Evolutionary conservation across 2,113 vertebrate genomes (phyloP), one percentile per base, ranked within the genome.

Genomic region (Pavo muticus): DNA sequence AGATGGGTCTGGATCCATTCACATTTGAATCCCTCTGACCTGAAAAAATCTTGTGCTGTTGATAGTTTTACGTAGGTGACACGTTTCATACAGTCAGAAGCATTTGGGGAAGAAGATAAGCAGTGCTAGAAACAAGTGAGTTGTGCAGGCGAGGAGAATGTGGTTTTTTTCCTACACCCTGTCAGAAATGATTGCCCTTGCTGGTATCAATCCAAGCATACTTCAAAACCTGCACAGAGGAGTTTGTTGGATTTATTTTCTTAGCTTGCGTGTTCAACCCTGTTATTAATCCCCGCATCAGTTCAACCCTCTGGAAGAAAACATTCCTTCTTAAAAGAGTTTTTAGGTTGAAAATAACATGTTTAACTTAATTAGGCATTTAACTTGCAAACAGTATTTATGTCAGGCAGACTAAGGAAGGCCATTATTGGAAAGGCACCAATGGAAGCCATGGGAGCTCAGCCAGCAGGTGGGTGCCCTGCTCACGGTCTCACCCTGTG

Each of bases 351-450:
- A 93, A 97, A 98, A 97, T 91, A 96, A 97, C 52, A 97, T 94
- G 96, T 95, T 93, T 97, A 97, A 97, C 98, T 98, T 97, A 95
- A 86, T 95, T 89, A 96, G 97, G 97, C 82, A 74, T 88, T 97
- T 93, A 97, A 96, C 96, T 96, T 67, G 87, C 92, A 93, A 95
- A 61, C 71, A 87, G 96, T 85, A 83, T 95, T 90, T 91, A 93
- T 96, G 96, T 97, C 96, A 89, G 90, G 45, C 25, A 92, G 94
- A 92, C 87, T 91, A 96, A 97, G 95, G 93, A 92, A 95, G 57
- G 60, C 57, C 42, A 42, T 93, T 86, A 76, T 24, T 44, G 56
- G 73, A 81, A 92, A 63, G 18, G n/a, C 20, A 5, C 16, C 16
- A 6, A 2, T 9, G 47, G 93, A 86, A 37, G 64, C 87, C 60